Conservation (phyloP, 1,140 invertebrate species). For the Trigoniulus corallinus region DNA sequence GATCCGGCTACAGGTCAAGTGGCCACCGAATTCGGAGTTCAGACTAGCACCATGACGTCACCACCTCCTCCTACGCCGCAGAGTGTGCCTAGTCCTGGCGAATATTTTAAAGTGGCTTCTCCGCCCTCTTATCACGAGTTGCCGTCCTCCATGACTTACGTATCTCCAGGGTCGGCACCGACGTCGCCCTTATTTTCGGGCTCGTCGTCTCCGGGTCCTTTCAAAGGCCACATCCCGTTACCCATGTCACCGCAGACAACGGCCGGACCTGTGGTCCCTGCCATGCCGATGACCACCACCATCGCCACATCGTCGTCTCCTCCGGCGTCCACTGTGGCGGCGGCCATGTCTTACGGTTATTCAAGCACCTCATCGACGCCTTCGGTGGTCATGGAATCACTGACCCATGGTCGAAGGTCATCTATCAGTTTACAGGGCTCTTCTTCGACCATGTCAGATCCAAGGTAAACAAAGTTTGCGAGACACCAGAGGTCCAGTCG, state of each 20-base stretch:
- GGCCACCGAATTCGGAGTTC: no score
- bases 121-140: constrained; percentile 21
- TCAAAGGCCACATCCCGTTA: constrained; percentile 26
- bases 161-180: constrained; percentile 34
- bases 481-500: no score
- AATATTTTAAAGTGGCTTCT: constrained; percentile 37
- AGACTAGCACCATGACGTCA: not conserved
- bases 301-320: constrained; percentile 36
- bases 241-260: constrained; percentile 11
- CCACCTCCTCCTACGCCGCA: not conserved
- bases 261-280: no score
- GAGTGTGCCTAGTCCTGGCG: not conserved
- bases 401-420: no score
- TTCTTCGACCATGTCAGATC: no score
- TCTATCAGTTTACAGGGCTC: no score
- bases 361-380: no score
- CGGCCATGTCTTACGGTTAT: no score
- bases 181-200: constrained; percentile 38
- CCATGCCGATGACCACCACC: constrained; percentile 39
- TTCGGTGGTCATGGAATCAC: no score
- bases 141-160: constrained; percentile 16
- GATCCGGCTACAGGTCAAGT: not conserved
- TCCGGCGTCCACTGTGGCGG: not conserved
- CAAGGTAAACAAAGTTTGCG: no score
- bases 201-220: constrained; percentile 33